Evolutionary conservation across 2,113 vertebrate species (phyloP).

Genomic region (Microcebus lehilahytsara): DNA sequence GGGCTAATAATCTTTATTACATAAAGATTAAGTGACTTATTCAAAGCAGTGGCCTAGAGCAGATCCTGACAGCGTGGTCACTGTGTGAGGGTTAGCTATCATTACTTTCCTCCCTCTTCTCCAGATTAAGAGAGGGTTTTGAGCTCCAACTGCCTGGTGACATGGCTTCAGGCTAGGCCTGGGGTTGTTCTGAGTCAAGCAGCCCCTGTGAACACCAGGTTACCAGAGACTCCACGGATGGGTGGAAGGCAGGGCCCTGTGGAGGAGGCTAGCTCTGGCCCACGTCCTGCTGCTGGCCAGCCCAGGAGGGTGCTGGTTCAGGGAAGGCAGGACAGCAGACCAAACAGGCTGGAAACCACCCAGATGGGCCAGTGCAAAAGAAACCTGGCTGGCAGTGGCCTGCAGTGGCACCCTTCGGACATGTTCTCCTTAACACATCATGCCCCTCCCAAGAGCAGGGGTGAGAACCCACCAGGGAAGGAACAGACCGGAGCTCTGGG

Average conservation of each 20-base stretch:
- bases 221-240: background rate
- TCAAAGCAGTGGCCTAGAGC: background rate
- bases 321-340: background rate
- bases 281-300: background rate
- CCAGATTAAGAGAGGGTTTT: background rate
- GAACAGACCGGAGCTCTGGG: background rate
- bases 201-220: background rate
- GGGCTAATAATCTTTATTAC: too few species aligned
- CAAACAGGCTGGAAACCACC: background rate
- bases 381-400: background rate
- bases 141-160: background rate
- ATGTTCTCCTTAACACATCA: background rate
- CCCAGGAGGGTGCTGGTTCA: background rate
- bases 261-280: background rate
- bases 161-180: background rate
- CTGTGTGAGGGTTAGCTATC: background rate
- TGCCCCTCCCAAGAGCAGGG: background rate
- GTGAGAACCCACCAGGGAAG: too few species aligned
- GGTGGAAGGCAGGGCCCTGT: background rate
- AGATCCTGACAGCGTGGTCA: background rate
- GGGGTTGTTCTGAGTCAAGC: background rate
- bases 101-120: background rate
- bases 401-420: fast-evolving
- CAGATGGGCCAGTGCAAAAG: background rate
- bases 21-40: background rate